Percentiles rank a stretch among this genome's conserved stretches.
phyloP scores from a whole-genome alignment of 2,797 vertebrate species.

The Peromyscus aztecus region DNA sequence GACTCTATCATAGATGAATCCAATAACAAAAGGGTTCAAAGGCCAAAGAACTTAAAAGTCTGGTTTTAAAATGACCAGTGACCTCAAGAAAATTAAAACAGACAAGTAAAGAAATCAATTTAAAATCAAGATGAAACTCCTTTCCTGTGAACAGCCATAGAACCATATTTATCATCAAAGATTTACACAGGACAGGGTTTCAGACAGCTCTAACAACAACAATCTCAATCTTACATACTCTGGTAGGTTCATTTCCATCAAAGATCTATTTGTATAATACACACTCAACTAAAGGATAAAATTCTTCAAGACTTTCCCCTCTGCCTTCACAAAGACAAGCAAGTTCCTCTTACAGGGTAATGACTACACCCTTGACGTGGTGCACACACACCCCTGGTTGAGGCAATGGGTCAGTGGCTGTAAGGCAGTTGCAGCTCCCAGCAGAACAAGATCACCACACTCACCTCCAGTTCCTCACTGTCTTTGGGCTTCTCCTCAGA shows the following conservation, averaged over 20 bases:
- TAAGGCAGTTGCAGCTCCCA: not conserved
- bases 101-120: not conserved
- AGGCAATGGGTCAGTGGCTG: not conserved
- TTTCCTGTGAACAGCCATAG: not conserved
- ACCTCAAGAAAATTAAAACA: not conserved
- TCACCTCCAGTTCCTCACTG: constrained; percentile 98
- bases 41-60: not conserved
- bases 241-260: not conserved
- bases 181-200: not conserved
- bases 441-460: not conserved
- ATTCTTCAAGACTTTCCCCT: not conserved
- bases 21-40: not conserved
- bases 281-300: not conserved
- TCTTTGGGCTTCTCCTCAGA: constrained; percentile 98
- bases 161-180: not conserved
- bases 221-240: not conserved
- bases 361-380: not conserved
- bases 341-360: not conserved
- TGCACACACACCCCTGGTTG: not conserved
- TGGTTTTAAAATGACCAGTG: not conserved
- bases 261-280: not conserved
- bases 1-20: not conserved
- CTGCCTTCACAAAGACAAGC: not conserved
- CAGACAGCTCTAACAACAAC: not conserved
- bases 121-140: not conserved